These are phyloP conservation scores for Kryptolebias ocellatus DNA, from an alignment of 2,797 vertebrate species.

Conservation along the genomic window DNA sequence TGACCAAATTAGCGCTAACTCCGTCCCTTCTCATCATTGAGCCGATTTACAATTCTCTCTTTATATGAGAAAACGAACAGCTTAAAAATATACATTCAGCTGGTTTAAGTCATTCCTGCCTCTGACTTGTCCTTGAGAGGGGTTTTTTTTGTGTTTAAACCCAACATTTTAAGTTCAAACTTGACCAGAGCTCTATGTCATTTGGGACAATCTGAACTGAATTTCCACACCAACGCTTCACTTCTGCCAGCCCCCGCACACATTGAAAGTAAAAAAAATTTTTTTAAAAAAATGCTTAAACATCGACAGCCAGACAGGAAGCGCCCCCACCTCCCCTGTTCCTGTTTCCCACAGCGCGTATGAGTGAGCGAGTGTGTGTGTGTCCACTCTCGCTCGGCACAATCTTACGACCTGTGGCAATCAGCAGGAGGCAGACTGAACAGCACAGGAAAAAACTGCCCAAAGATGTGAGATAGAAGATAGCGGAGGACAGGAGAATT, in stretches of 20 bases:
- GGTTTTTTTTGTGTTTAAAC: background rate
- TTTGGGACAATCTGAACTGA: slow-evolving; percentile 17
- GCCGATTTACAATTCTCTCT: too few species aligned
- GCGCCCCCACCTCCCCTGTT: slow-evolving; percentile 49
- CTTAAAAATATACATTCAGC: background rate
- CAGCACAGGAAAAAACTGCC: slow-evolving; percentile 21
- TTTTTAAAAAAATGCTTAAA: slow-evolving; percentile 20
- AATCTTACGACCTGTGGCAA: slow-evolving; percentile 44
- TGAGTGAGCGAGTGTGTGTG: slow-evolving; percentile 4
- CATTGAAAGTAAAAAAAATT: slow-evolving; percentile 17
- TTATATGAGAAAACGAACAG: too few species aligned
- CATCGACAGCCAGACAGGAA: slow-evolving; percentile 52
- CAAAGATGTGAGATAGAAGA: slow-evolving; percentile 26
- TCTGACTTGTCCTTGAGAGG: background rate
- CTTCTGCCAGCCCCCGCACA: slow-evolving; percentile 28
- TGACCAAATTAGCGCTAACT: too few species aligned
- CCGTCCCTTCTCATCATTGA: too few species aligned
- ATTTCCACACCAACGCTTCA: slow-evolving; percentile 6
- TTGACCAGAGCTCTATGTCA: background rate
- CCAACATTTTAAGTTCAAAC: background rate
- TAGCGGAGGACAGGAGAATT: slow-evolving; percentile 20
- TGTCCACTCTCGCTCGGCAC: background rate
- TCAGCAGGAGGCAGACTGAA: slow-evolving; percentile 61
- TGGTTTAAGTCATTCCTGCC: background rate
- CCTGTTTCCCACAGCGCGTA: slow-evolving; percentile 65